Evolutionary conservation across 2,797 vertebrate genomes (phyloP).

Genomic region (Lacerta viridis): DNA sequence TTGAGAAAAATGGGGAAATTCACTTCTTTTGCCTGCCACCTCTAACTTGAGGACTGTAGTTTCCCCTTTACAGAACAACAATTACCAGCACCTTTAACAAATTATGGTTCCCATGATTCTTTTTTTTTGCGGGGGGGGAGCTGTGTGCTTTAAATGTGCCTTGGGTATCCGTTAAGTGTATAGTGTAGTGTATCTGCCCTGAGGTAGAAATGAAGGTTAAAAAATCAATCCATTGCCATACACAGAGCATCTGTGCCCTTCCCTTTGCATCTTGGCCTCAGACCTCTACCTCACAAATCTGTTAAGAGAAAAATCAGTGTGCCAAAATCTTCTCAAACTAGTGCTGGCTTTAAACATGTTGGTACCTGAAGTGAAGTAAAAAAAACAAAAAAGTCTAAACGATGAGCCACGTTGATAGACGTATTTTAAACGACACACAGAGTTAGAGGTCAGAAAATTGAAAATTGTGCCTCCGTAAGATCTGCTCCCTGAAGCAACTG

Average conservation of each 20-base stretch:
- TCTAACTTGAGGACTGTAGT: too few species aligned
- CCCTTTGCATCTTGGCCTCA: neutral
- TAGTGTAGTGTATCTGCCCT: too few species aligned
- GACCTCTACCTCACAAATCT: neutral
- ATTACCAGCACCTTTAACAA: too few species aligned
- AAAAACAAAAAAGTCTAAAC: neutral
- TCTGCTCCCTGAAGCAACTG: too few species aligned
- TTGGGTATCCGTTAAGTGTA: too few species aligned
- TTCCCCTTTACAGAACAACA: too few species aligned
- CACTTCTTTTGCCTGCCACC: too few species aligned
- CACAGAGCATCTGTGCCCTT: neutral
- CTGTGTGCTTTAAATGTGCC: too few species aligned
- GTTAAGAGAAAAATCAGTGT: too few species aligned
- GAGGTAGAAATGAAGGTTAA: neutral
- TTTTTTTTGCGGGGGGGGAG: too few species aligned
- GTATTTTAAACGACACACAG: neutral
- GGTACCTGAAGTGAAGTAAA: neutral
- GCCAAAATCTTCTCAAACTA: neutral
- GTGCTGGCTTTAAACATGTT: neutral
- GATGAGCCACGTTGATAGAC: neutral
- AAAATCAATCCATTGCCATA: neutral
- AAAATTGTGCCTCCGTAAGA: neutral
- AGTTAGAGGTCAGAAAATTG: neutral
- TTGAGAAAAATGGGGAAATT: too few species aligned
- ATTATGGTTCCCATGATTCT: too few species aligned